Evolutionary conservation across 1,140 invertebrate species (phyloP).

Genomic region (Leguminivora glycinivorella): DNA sequence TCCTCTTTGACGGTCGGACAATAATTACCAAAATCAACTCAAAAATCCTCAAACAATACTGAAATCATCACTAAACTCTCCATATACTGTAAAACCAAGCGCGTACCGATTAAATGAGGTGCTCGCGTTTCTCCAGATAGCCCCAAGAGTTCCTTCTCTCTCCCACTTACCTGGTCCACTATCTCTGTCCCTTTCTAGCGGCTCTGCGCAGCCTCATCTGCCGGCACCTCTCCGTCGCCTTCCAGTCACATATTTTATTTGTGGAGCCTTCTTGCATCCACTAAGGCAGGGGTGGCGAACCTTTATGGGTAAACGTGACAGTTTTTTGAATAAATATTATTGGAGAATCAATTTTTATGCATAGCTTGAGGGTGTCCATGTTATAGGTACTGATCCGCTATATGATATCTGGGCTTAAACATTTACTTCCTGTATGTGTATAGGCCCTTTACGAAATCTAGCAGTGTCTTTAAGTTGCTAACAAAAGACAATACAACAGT

Average conservation of each 20-base stretch:
- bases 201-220: conserved; percentile 72
- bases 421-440: too few species aligned
- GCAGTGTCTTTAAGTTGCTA: too few species aligned
- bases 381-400: too few species aligned
- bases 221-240: conserved; percentile 73
- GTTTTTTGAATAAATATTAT: conserved; percentile 48
- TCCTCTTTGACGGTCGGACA: not conserved
- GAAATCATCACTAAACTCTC: conserved; percentile 62
- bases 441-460: too few species aligned
- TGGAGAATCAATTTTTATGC: not conserved
- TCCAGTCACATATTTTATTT: conserved; percentile 79
- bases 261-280: conserved; percentile 76
- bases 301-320: conserved; percentile 31
- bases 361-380: not conserved
- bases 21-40: not conserved
- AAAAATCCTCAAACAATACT: conserved; percentile 36
- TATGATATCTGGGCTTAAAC: too few species aligned
- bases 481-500: too few species aligned
- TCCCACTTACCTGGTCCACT: conserved; percentile 39
- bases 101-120: conserved; percentile 78
- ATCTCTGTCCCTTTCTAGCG: conserved; percentile 47
- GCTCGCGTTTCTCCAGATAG: conserved; percentile 78
- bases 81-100: conserved; percentile 71
- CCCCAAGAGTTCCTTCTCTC: conserved; percentile 52
- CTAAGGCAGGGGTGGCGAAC: conserved; percentile 36